Percentiles rank a stretch among this genome's conserved stretches.
phyloP scores from a whole-genome alignment of 2,797 vertebrate genomes.

The Limosa lapponica region DNA sequence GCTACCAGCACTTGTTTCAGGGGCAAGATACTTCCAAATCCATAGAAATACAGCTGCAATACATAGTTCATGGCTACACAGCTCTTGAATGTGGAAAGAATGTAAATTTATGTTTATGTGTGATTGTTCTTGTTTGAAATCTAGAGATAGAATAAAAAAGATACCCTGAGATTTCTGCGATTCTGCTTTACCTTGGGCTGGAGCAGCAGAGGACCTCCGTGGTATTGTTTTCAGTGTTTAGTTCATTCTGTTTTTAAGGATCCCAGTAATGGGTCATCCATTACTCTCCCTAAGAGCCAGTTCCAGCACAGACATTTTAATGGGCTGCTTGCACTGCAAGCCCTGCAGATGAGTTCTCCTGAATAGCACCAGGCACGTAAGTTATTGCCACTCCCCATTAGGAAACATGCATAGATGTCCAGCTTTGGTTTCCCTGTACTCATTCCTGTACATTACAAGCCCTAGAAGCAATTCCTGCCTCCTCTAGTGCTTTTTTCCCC shows the following conservation, averaged over 20 bases:
- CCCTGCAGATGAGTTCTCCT: not conserved
- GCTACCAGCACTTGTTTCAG: not conserved
- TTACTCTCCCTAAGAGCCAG: not conserved
- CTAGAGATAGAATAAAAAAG: not conserved
- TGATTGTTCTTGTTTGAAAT: not conserved
- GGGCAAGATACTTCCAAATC: not conserved
- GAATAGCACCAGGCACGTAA: accelerated
- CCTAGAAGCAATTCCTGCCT: not conserved
- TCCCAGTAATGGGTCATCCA: not conserved
- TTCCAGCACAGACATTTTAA: not conserved
- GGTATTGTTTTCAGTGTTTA: not conserved
- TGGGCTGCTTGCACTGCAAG: not conserved
- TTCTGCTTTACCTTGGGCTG: not conserved
- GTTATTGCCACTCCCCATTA: accelerated
- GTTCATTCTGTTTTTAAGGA: not conserved
- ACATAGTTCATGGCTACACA: not conserved
- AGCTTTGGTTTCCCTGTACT: not conserved
- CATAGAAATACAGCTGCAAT: not conserved
- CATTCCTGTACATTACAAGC: not conserved
- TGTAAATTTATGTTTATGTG: not conserved
- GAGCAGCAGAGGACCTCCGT: not conserved
- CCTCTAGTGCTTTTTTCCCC: not conserved
- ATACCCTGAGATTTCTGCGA: accelerated
- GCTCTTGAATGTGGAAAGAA: not conserved
- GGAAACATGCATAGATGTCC: not conserved